A percentile compares a stretch with the other conserved stretches of the same genome.
These are phyloP conservation scores for Mola mola DNA, from an alignment of 2,113 vertebrate species.

Conservation along the genomic window DNA sequence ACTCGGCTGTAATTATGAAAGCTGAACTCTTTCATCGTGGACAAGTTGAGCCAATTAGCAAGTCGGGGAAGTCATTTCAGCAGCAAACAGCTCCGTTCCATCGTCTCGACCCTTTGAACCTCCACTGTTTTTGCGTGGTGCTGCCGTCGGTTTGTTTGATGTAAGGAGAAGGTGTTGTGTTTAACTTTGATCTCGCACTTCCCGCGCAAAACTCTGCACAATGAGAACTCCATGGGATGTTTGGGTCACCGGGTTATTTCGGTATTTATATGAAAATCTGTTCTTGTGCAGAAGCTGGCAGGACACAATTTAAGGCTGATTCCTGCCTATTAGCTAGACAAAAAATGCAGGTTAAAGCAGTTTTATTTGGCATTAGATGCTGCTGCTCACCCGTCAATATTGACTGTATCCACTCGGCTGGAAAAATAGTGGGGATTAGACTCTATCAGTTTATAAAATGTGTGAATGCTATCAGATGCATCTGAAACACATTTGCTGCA, in stretches of 20 bases:
- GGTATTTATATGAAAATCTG: neutral
- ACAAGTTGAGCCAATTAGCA: slow-evolving; percentile 65
- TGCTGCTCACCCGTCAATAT: slow-evolving; percentile 2
- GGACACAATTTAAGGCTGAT: slow-evolving; percentile 7
- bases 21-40: slow-evolving; percentile 35
- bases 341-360: neutral
- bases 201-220: neutral
- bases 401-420: slow-evolving; percentile 12
- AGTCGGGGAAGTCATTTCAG: slow-evolving; percentile 3
- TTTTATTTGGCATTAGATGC: neutral
- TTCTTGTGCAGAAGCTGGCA: too few species aligned
- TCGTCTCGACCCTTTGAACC: neutral
- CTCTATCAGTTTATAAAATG: slow-evolving; percentile 31
- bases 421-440: slow-evolving; percentile 13
- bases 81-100: slow-evolving; percentile 11
- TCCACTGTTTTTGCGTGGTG: neutral
- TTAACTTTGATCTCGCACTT: slow-evolving; percentile 13
- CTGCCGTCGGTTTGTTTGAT: neutral
- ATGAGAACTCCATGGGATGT: neutral
- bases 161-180: neutral
- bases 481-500: slow-evolving; percentile 31
- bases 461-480: slow-evolving; percentile 30
- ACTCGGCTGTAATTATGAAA: slow-evolving; percentile 54
- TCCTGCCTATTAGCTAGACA: neutral
- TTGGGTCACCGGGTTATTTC: neutral